Conservation (phyloP, 1,140 invertebrate genomes). For the Euschistus heros region DNA sequence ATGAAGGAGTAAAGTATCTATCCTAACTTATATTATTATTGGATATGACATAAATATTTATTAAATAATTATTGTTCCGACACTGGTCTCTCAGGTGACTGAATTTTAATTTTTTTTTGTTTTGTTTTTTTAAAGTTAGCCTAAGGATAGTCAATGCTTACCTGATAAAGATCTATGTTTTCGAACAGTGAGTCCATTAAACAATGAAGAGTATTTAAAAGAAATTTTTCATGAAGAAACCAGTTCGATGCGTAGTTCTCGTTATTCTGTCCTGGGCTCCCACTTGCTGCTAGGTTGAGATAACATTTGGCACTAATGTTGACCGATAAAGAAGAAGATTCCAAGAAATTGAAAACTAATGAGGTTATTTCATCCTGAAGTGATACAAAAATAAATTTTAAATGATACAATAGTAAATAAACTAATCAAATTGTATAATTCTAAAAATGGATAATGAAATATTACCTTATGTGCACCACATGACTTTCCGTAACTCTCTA, state of each 20-base stretch:
- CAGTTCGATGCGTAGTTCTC: neutral
- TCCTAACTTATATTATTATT: too few species aligned
- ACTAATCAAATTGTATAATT: too few species aligned
- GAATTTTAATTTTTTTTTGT: too few species aligned
- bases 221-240: neutral
- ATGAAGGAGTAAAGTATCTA: too few species aligned
- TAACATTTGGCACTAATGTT: neutral
- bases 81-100: too few species aligned
- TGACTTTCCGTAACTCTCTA: constrained; percentile 1
- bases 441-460: neutral
- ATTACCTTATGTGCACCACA: constrained; percentile 9
- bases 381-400: neutral
- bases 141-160: neutral
- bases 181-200: constrained; percentile 4
- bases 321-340: neutral
- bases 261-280: neutral
- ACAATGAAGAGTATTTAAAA: constrained; percentile 6
- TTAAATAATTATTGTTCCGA: too few species aligned
- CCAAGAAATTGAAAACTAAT: neutral
- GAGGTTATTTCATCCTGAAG: neutral
- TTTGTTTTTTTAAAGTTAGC: too few species aligned
- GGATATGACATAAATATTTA: too few species aligned
- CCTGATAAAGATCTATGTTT: neutral
- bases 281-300: neutral
- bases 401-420: neutral